Conservation (phyloP, 2,113 vertebrate genomes). For the Phalacrocorax brasilianus region DNA sequence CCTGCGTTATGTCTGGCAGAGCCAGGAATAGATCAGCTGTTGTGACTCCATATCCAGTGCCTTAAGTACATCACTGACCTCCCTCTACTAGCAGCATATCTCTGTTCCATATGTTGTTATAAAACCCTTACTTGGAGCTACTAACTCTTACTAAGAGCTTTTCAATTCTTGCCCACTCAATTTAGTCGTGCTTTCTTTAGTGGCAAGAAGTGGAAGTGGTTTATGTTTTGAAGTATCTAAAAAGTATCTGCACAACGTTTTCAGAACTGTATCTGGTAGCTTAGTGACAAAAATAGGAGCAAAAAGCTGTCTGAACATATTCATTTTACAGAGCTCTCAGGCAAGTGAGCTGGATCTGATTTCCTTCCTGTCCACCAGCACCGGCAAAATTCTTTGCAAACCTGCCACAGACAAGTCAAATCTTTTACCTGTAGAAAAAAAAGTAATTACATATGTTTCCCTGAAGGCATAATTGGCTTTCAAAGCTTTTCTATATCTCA, state of each 20-base stretch:
- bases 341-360: neutral
- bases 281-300: constrained; percentile 52
- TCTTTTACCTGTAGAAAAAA: neutral
- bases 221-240: constrained; percentile 21
- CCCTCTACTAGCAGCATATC: neutral
- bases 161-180: constrained; percentile 11
- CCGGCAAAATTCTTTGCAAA: neutral
- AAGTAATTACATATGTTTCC: neutral
- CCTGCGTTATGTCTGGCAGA: neutral
- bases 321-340: neutral
- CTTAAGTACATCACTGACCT: constrained; percentile 32
- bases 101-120: neutral
- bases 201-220: neutral
- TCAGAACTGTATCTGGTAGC: constrained; percentile 38
- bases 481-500: neutral
- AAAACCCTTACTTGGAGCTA: constrained; percentile 1
- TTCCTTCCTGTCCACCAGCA: constrained; percentile 13
- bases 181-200: constrained; percentile 4
- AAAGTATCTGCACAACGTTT: constrained; percentile 14
- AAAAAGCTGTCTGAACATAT: constrained; percentile 28
- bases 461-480: neutral
- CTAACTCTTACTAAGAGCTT: neutral
- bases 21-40: constrained; percentile 42
- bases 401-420: neutral
- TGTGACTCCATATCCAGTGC: constrained; percentile 4